These are phyloP conservation scores for Euzophera pinguis DNA, from an alignment of 2,888 invertebrate species.

Conservation along the genomic window DNA sequence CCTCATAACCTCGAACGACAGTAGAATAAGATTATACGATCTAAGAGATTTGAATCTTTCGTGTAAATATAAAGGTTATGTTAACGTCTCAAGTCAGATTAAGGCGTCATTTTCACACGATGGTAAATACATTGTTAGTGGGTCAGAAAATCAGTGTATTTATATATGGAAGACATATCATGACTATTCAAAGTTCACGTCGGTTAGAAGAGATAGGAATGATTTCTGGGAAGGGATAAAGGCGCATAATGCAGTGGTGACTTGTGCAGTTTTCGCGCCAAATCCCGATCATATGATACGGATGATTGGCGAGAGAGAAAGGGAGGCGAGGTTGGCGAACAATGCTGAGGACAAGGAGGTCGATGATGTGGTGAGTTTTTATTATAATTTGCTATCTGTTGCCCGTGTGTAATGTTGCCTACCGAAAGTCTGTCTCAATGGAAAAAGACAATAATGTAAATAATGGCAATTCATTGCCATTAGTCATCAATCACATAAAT, in stretches of 20 bases:
- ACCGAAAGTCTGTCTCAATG: no score
- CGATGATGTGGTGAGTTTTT: slow-evolving; percentile 53
- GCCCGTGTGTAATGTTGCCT: no score
- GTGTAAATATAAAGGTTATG: slow-evolving; percentile 95
- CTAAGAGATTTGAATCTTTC: slow-evolving; percentile 95
- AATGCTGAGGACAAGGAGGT: slow-evolving; percentile 39
- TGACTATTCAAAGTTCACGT: slow-evolving; percentile 96
- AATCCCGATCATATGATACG: slow-evolving; percentile 95
- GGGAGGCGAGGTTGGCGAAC: slow-evolving; percentile 42
- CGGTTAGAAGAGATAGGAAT: slow-evolving; percentile 94
- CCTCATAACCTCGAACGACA: slow-evolving; percentile 98
- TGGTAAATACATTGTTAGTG: slow-evolving; percentile 97
- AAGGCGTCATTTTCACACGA: slow-evolving; percentile 98
- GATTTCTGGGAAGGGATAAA: slow-evolving; percentile 96
- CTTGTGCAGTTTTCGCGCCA: slow-evolving; percentile 98
- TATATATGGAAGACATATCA: slow-evolving; percentile 99
- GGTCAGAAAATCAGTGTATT: slow-evolving; percentile 98
- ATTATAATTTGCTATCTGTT: no score
- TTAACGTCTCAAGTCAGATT: slow-evolving; percentile 97
- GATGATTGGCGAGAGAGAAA: slow-evolving; percentile 81
- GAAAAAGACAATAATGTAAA: no score
- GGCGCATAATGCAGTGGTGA: slow-evolving; percentile 97
- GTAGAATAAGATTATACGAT: slow-evolving; percentile 97
- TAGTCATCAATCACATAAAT: no score
- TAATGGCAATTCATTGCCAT: no score